These are phyloP conservation scores for Pseudococcus longispinus DNA, from an alignment of 2,888 invertebrate genomes.

Conservation along the genomic window DNA sequence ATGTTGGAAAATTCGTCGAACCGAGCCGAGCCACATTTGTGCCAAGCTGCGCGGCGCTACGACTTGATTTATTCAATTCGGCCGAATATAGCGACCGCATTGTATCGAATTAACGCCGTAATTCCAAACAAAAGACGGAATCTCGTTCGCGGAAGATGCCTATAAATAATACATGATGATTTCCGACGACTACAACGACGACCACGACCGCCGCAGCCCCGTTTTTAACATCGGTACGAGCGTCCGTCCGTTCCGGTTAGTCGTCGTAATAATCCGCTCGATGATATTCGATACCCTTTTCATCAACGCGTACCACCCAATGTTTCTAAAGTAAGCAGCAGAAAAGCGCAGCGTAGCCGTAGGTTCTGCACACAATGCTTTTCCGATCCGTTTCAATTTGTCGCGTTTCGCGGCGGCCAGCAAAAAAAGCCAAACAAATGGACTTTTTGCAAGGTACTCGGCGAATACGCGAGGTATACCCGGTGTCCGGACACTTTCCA, in stretches of 20 bases:
- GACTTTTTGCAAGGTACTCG: not conserved
- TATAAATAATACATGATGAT: slow-evolving; percentile 56
- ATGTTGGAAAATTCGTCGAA: too few species aligned
- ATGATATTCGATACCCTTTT: slow-evolving; percentile 35
- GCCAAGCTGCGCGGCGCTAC: not conserved
- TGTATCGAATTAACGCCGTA: slow-evolving; percentile 52
- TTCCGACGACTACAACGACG: slow-evolving; percentile 42
- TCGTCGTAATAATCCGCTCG: slow-evolving; percentile 14
- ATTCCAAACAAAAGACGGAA: slow-evolving; percentile 48
- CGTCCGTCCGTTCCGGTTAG: slow-evolving; percentile 48
- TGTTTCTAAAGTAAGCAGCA: not conserved
- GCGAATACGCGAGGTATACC: not conserved
- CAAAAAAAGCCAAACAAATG: not conserved
- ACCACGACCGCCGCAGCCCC: not conserved
- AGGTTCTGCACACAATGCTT: slow-evolving; percentile 43
- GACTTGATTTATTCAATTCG: not conserved
- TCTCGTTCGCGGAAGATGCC: slow-evolving; percentile 49
- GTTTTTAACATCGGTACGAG: slow-evolving; percentile 30
- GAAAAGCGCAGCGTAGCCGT: not conserved
- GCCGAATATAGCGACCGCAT: slow-evolving; percentile 37
- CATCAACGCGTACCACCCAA: not conserved
- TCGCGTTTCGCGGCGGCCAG: not conserved
- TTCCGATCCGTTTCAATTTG: slow-evolving; percentile 48
- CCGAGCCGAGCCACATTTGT: not conserved
- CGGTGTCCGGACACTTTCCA: not conserved